These are phyloP conservation scores for Sparus aurata DNA, from an alignment of 2,797 vertebrate species.

Conservation along the genomic window DNA sequence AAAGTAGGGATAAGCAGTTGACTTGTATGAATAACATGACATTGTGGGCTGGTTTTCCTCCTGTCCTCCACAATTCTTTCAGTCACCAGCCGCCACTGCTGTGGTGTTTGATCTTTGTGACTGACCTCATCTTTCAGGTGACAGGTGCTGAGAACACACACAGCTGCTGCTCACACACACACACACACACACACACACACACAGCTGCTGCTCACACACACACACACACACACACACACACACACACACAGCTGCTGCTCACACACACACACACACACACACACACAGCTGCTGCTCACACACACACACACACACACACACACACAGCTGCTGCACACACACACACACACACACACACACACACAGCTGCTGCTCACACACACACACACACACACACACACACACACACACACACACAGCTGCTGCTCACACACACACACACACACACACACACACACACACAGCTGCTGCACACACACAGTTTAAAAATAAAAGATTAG, in stretches of 20 bases:
- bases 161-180: conserved; percentile 34
- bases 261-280: not conserved
- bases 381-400: conserved; percentile 6
- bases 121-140: no score
- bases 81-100: no score
- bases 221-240: not conserved
- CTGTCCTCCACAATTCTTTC: no score
- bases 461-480: no score
- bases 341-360: not conserved
- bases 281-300: not conserved
- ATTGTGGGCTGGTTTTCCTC: no score
- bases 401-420: not conserved
- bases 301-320: not conserved
- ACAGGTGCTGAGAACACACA: conserved; percentile 35
- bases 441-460: not conserved
- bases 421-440: not conserved
- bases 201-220: not conserved
- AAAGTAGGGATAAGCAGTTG: no score
- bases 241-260: not conserved
- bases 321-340: not conserved
- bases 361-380: not conserved
- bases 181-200: not conserved
- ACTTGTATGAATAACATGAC: no score
- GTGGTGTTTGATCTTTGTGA: no score
- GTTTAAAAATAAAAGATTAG: no score